Evolutionary conservation across 2,113 vertebrate species (phyloP).

Genomic region (Electrona antarctica): DNA sequence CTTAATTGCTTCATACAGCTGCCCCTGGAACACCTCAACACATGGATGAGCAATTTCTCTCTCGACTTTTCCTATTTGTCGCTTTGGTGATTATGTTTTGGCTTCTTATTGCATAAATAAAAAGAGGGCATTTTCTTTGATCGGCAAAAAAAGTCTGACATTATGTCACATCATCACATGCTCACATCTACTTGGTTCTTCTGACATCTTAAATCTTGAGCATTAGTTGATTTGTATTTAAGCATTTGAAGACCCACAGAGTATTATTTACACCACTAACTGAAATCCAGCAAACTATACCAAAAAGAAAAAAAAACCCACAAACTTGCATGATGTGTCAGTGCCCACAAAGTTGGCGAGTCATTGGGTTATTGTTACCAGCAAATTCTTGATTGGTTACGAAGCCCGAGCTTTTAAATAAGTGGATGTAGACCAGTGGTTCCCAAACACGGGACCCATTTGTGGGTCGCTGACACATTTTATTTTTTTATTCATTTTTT

Average conservation of each 20-base stretch:
- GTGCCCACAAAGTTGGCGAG: too few species aligned
- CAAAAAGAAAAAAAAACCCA: too few species aligned
- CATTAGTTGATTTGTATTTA: too few species aligned
- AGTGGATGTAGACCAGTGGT: too few species aligned
- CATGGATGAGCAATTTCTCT: slow-evolving; percentile 96
- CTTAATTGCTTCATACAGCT: slow-evolving; percentile 73
- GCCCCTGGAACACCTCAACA: slow-evolving; percentile 96
- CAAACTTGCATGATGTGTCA: too few species aligned
- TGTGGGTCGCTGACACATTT: too few species aligned
- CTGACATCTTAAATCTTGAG: background rate
- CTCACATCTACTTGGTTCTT: slow-evolving; percentile 1
- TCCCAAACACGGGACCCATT: too few species aligned
- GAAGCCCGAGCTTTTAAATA: too few species aligned
- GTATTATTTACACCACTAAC: background rate
- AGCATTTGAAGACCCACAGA: background rate
- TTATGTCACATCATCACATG: background rate
- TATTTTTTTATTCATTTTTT: too few species aligned
- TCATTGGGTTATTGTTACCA: too few species aligned
- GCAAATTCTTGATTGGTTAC: too few species aligned
- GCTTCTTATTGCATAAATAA: slow-evolving; percentile 91
- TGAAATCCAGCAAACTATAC: too few species aligned
- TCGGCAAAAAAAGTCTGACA: background rate
- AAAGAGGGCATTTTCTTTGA: background rate
- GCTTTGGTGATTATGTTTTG: slow-evolving; percentile 99
- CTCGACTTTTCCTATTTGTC: slow-evolving; percentile 97